Conservation (phyloP, 1,140 invertebrate species). For the Onthophagus taurus region DNA sequence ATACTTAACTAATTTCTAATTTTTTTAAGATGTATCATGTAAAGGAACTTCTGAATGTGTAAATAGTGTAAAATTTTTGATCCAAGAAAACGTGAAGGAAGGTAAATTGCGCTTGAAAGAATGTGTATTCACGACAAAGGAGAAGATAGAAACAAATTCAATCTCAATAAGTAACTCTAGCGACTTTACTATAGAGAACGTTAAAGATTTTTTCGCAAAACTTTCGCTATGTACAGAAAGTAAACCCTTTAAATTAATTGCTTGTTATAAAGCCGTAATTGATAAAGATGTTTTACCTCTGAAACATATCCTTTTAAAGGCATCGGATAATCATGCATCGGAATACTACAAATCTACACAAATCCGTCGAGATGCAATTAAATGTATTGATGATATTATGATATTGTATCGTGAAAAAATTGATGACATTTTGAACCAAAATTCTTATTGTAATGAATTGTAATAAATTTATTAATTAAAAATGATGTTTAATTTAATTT, state of each 20-base stretch:
- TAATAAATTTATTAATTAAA: neutral
- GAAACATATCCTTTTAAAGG: conserved; percentile 20
- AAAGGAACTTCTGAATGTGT: neutral
- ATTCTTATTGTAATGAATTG: conserved; percentile 1
- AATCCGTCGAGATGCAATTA: conserved; percentile 16
- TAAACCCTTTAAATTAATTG: conserved; percentile 18
- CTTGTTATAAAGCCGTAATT: conserved; percentile 29
- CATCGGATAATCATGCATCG: conserved; percentile 18
- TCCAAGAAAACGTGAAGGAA: conserved; percentile 18
- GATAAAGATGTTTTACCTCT: conserved; percentile 22
- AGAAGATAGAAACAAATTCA: conserved; percentile 11
- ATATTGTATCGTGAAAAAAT: conserved; percentile 16
- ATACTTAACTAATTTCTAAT: conserved; percentile 1
- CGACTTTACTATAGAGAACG: conserved; percentile 18
- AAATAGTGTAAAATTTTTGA: conserved; percentile 13
- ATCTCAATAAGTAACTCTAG: conserved; percentile 13
- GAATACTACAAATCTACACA: conserved; percentile 20
- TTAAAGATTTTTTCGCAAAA: conserved; percentile 23
- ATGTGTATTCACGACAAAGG: conserved; percentile 11
- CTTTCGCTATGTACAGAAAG: conserved; percentile 23
- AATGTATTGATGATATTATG: conserved; percentile 20
- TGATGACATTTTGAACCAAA: conserved; percentile 12
- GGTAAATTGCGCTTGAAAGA: conserved; percentile 10
- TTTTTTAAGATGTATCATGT: conserved; percentile 17
- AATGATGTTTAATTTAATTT: no score